These are phyloP conservation scores for Cyclura pinguis DNA, from an alignment of 2,797 vertebrate genomes.

Conservation along the genomic window DNA sequence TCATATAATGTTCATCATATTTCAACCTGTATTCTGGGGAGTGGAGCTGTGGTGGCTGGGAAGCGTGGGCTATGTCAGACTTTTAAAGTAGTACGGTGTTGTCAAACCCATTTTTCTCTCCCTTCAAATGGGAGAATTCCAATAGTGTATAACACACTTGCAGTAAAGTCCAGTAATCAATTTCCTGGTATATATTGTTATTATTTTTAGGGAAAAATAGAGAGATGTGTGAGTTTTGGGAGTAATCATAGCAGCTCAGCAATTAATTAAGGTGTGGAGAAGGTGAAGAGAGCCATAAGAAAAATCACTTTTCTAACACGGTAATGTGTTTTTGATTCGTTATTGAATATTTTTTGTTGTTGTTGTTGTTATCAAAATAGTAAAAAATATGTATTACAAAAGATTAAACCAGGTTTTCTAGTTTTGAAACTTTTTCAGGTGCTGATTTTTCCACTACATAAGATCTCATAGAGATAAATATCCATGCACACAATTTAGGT, in stretches of 20 bases:
- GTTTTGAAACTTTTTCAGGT: no score
- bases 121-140: no score
- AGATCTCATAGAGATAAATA: background rate
- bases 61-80: background rate
- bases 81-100: background rate
- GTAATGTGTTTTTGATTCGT: background rate
- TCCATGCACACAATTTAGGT: background rate
- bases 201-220: background rate
- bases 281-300: background rate
- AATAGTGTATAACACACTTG: background rate
- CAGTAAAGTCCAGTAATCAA: background rate
- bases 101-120: background rate
- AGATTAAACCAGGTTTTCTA: no score
- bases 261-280: background rate
- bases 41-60: background rate
- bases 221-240: background rate
- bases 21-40: background rate
- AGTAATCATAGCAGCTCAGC: background rate
- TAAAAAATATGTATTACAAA: no score
- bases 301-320: no score
- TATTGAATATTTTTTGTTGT: background rate
- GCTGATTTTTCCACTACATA: background rate
- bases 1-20: background rate
- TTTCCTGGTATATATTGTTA: background rate
- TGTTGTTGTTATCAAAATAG: background rate